Percentiles rank a stretch among this genome's conserved stretches.
Conservation (phyloP, 2,113 vertebrate genomes). For the Zosterops borbonicus region DNA sequence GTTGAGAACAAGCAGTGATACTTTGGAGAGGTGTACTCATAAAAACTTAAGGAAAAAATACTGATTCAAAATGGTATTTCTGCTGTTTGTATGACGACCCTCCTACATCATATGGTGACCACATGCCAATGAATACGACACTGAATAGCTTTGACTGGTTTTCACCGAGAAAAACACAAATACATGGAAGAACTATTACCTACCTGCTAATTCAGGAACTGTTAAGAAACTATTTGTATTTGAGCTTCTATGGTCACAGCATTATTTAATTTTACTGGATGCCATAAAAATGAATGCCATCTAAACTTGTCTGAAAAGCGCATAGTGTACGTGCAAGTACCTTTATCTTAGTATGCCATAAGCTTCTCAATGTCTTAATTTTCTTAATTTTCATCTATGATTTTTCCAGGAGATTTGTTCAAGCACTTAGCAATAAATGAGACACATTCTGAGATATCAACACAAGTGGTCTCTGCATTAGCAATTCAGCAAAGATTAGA, state of each 20-base stretch:
- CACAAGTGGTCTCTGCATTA: background rate
- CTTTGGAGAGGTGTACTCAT: background rate
- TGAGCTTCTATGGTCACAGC: background rate
- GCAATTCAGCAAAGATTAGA: background rate
- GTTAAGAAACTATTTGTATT: background rate
- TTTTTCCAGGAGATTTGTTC: background rate
- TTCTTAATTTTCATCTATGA: background rate
- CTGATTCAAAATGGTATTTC: background rate
- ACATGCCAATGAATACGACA: background rate
- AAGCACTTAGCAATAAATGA: background rate
- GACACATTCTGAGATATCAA: background rate
- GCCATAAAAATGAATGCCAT: rapidly evolving
- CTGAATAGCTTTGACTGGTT: background rate
- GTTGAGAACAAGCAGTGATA: background rate
- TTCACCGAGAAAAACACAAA: background rate
- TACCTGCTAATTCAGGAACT: background rate
- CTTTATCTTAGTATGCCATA: background rate
- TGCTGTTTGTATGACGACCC: background rate
- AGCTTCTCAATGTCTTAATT: background rate
- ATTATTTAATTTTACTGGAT: background rate
- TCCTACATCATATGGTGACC: background rate
- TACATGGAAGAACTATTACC: background rate
- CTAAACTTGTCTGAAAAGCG: background rate
- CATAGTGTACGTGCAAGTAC: background rate
- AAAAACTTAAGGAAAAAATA: background rate